A percentile compares a stretch with the other conserved stretches of the same genome.
phyloP scores from a whole-genome alignment of 2,888 invertebrate species.

The Protophormia terraenovae region DNA sequence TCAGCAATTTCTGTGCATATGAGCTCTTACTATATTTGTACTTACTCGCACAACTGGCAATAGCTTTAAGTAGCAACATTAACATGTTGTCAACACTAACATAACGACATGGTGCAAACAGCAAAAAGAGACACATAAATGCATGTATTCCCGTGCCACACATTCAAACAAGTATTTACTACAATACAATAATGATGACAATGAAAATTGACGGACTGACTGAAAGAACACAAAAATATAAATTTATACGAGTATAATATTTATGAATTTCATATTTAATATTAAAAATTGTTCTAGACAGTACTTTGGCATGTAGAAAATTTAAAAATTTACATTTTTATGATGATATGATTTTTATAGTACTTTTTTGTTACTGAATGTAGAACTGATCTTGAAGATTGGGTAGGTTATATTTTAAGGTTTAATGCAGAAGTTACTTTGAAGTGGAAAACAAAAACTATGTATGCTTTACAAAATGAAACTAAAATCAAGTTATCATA shows the following conservation, averaged over 20 bases:
- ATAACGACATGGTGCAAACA: constrained; percentile 41
- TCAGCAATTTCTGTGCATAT: neutral
- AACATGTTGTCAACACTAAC: constrained; percentile 55
- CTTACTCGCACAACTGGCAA: neutral
- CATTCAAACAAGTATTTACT: neutral
- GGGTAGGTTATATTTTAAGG: too few relatives aligned
- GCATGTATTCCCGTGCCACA: neutral
- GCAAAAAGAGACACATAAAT: constrained; percentile 7
- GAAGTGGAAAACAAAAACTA: too few relatives aligned
- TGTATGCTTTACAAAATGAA: too few relatives aligned
- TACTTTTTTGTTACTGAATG: neutral
- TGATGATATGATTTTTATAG: neutral
- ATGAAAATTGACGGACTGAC: constrained; percentile 52
- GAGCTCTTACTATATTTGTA: constrained; percentile 13
- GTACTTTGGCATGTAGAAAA: neutral
- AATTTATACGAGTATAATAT: neutral
- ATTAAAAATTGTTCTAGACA: neutral
- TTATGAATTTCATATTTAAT: neutral
- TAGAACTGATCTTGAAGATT: neutral
- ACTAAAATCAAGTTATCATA: too few relatives aligned
- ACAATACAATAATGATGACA: constrained; percentile 39
- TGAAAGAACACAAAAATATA: constrained; percentile 45
- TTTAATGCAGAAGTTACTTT: too few relatives aligned
- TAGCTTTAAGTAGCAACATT: constrained; percentile 45
- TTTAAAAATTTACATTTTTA: constrained; percentile 13